These are phyloP conservation scores for Siderastrea radians DNA, from an alignment of 92 coral and sea anemone species.

Conservation along the genomic window DNA sequence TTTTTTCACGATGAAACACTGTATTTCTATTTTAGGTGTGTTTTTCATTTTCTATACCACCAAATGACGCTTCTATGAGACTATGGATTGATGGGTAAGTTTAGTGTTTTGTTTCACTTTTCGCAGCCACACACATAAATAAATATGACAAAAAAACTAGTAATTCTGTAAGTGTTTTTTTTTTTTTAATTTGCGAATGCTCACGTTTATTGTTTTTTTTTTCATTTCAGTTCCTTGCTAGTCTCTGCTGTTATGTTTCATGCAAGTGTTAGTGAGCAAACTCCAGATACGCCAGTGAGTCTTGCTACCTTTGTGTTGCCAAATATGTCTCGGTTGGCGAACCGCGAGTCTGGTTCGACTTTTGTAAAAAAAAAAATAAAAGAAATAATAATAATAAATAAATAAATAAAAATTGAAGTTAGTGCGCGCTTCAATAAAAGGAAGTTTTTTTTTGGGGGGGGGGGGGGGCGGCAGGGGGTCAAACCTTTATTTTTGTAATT, in stretches of 20 bases:
- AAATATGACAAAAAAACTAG: neutral
- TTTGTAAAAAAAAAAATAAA: too few relatives aligned
- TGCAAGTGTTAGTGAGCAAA: conserved; percentile 94
- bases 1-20: neutral
- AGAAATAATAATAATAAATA: too few relatives aligned
- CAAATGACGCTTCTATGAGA: conserved; percentile 99
- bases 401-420: too few relatives aligned
- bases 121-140: too few relatives aligned
- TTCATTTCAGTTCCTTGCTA: conserved; percentile 83
- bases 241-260: conserved; percentile 99
- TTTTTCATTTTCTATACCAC: conserved; percentile 98
- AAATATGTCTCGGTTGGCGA: too few relatives aligned
- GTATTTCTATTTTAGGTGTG: conserved; percentile 73
- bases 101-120: too few relatives aligned
- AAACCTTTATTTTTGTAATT: too few relatives aligned
- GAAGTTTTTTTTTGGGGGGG: too few relatives aligned
- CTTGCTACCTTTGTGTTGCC: neutral
- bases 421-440: too few relatives aligned
- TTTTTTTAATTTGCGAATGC: neutral
- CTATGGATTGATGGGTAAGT: conserved; percentile 99
- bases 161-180: neutral
- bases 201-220: neutral
- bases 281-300: conserved; percentile 99
- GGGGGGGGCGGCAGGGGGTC: too few relatives aligned
- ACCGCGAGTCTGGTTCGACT: too few relatives aligned